Evolutionary conservation across 2,113 vertebrate species (phyloP).

Genomic region (Odocoileus virginianus): DNA sequence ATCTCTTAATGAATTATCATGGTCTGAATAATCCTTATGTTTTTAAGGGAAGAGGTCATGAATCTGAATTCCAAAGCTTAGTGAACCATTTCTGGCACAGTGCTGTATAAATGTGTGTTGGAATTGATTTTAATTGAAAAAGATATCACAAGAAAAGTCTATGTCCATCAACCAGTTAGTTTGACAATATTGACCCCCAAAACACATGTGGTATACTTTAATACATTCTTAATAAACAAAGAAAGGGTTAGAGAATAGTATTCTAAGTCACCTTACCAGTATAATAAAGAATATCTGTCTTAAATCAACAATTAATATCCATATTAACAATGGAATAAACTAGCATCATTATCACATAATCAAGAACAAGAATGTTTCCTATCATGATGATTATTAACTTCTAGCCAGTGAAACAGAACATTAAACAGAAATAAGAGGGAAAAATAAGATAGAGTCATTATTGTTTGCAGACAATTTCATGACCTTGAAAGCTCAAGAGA

Average conservation of each 20-base stretch:
- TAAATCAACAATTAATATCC: slow-evolving; percentile 1
- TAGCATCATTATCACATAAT: neutral
- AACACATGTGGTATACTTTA: neutral
- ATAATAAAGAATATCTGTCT: neutral
- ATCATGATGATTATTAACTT: neutral
- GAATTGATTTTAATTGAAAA: slow-evolving; percentile 4
- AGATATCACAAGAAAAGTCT: neutral
- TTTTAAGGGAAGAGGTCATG: neutral
- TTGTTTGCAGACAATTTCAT: slow-evolving; percentile 9
- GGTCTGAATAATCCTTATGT: neutral
- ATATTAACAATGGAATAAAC: neutral
- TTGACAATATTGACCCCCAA: neutral
- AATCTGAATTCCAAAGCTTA: neutral
- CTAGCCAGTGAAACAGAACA: slow-evolving; percentile 12
- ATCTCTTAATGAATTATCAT: neutral
- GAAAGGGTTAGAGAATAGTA: neutral
- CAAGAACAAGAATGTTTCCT: neutral
- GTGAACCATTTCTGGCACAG: neutral
- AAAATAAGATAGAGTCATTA: neutral
- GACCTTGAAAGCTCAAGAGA: slow-evolving; percentile 16
- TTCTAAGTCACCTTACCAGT: neutral
- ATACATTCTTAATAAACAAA: slow-evolving; percentile 18
- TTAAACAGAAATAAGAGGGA: neutral
- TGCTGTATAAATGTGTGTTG: neutral
- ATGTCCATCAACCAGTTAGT: neutral